A percentile compares a stretch with the other conserved stretches of the same genome.
These are phyloP conservation scores for Phymastichus coffea DNA, from an alignment of 1,140 invertebrate species.

Conservation along the genomic window DNA sequence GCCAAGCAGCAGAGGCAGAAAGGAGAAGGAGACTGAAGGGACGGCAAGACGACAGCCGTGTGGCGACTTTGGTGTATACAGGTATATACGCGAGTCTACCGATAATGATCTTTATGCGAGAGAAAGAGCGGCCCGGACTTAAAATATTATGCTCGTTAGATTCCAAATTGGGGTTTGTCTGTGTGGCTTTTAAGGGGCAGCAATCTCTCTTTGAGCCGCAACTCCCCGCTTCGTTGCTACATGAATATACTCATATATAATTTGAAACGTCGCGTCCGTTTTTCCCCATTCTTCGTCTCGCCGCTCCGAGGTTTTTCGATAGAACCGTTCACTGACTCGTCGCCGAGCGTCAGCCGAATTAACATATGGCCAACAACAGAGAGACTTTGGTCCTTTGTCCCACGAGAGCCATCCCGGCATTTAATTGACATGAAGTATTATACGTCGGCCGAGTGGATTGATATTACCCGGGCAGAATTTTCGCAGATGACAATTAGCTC, in stretches of 20 bases:
- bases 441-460: no score
- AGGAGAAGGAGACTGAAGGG: conserved; percentile 14
- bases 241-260: conserved; percentile 38
- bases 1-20: conserved; percentile 19
- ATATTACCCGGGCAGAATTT: no score
- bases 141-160: conserved; percentile 51
- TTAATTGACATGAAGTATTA: no score
- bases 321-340: neutral
- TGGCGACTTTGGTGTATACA: conserved; percentile 8
- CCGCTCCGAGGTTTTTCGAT: conserved; percentile 21
- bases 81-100: no score
- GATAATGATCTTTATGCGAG: conserved; percentile 53
- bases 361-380: no score
- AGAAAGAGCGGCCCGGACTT: conserved; percentile 36
- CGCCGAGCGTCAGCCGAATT: conserved; percentile 32
- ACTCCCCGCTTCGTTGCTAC: no score
- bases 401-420: no score
- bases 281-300: conserved; percentile 45
- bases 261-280: conserved; percentile 34
- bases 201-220: no score
- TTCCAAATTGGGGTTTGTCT: conserved; percentile 45
- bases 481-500: no score
- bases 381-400: no score
- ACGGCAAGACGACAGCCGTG: no score
- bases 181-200: conserved; percentile 30